phyloP scores from a whole-genome alignment of 1,140 invertebrate genomes.

The Ips typographus region DNA sequence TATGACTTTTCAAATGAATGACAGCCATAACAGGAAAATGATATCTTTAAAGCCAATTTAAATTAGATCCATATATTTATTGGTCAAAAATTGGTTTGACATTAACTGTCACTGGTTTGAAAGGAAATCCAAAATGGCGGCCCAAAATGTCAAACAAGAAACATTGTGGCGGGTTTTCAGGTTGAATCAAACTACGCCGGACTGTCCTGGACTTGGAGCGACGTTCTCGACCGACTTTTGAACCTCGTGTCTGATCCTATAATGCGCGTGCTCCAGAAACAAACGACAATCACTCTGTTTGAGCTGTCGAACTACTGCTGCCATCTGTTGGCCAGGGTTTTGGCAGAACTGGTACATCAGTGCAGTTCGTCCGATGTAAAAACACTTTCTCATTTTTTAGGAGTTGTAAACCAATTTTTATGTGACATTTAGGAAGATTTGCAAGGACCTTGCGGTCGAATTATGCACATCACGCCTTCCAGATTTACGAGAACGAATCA shows the following conservation, averaged over 20 bases:
- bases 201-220: constrained; percentile 74
- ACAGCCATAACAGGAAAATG: too few species aligned
- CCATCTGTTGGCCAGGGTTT: constrained; percentile 78
- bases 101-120: too few species aligned
- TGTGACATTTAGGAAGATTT: constrained; percentile 60
- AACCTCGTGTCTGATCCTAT: constrained; percentile 81
- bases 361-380: constrained; percentile 63
- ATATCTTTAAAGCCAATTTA: too few species aligned
- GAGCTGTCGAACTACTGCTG: constrained; percentile 81
- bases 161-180: constrained; percentile 43
- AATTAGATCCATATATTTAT: not conserved
- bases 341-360: constrained; percentile 86
- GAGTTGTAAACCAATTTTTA: constrained; percentile 15
- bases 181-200: constrained; percentile 56
- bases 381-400: constrained; percentile 1
- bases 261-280: constrained; percentile 58
- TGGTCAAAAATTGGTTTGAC: not conserved
- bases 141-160: too few species aligned
- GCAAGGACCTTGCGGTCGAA: constrained; percentile 63
- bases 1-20: too few species aligned
- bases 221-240: constrained; percentile 80
- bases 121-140: too few species aligned
- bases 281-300: constrained; percentile 59
- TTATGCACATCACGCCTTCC: constrained; percentile 82
- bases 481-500: constrained; percentile 88